Evolutionary conservation across 2,797 vertebrate species (phyloP), one percentile per base, ranked within the genome.

Genomic region (Hybognathus amarus): DNA sequence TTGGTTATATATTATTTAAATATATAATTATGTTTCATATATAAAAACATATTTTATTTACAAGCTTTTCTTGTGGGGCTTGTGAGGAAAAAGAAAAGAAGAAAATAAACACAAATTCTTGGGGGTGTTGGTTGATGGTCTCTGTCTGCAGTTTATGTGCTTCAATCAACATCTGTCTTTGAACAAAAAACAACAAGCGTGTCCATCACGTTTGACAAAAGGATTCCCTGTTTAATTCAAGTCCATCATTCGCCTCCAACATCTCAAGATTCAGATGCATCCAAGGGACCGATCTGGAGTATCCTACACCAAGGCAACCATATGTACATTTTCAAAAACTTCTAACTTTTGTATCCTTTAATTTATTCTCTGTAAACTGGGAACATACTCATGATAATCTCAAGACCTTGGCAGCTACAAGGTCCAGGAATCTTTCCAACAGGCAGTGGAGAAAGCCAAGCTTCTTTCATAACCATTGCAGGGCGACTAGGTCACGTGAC

Each of bases 401-500:
- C 82, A 75, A 80, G 64, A 69, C 73, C 45, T 63, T 86, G 82
- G 59, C 86, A 82, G 79, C 83, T 83, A 85, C 83, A 80, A 74
- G 59, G 82, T 73, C 84, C 84, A 87, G 83, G 76, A 89, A 84
- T 74, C 79, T 77, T 85, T 87, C 85, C 89, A 89, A 79, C 77
- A 83, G 71, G 83, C 85, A 87, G 82, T 42, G 24, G 69, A 87
- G 79, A 86, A 87, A 87, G 83, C 87, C 77, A 86, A 81, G 74
- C 76, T 68, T 87, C 87, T 59, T 88, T 88, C 83, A 85, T 79
- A 88, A 79, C 80, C 77, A 85, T 74, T 84, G 79, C 87, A 87
- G 87, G 87, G 86, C 56, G 83, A 66, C 70, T 85, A 71, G 83
- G 80, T 88, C 91, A 90, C 92, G 94, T 93, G 92, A 88, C 85